Evolutionary conservation across 2,113 vertebrate species (phyloP).

Genomic region (Scartelaos histophorus): DNA sequence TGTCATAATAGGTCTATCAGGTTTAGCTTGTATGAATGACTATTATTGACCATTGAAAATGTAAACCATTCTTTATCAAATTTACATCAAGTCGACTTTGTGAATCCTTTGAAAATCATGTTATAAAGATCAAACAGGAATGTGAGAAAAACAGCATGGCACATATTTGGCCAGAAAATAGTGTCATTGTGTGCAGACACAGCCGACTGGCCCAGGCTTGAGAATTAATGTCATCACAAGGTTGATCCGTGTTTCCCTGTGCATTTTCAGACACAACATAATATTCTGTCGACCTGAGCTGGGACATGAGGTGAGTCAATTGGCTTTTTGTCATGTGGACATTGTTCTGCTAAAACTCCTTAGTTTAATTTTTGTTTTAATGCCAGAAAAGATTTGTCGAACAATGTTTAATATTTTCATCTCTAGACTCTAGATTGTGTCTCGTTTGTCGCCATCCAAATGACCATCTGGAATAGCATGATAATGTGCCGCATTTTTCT

Average conservation of each 20-base stretch:
- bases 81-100: too few relatives aligned
- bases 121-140: neutral
- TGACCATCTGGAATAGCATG: constrained; percentile 77
- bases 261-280: constrained; percentile 45
- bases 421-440: constrained; percentile 69
- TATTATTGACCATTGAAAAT: too few relatives aligned
- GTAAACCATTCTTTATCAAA: too few relatives aligned
- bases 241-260: constrained; percentile 48
- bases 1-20: neutral
- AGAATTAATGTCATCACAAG: constrained; percentile 69
- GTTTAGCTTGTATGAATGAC: neutral
- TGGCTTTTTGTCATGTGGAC: constrained; percentile 69
- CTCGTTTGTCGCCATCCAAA: constrained; percentile 74
- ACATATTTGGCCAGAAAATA: constrained; percentile 42
- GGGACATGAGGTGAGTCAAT: constrained; percentile 65
- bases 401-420: constrained; percentile 74
- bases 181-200: constrained; percentile 39
- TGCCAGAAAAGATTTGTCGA: constrained; percentile 78
- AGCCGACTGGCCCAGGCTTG: constrained; percentile 40
- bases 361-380: constrained; percentile 75
- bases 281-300: constrained; percentile 61
- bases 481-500: constrained; percentile 57
- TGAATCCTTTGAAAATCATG: too few relatives aligned
- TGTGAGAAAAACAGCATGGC: constrained; percentile 7
- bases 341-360: constrained; percentile 68